Conservation (phyloP, 92 coral and sea anemone genomes). For the Zoanthus solanderi region DNA sequence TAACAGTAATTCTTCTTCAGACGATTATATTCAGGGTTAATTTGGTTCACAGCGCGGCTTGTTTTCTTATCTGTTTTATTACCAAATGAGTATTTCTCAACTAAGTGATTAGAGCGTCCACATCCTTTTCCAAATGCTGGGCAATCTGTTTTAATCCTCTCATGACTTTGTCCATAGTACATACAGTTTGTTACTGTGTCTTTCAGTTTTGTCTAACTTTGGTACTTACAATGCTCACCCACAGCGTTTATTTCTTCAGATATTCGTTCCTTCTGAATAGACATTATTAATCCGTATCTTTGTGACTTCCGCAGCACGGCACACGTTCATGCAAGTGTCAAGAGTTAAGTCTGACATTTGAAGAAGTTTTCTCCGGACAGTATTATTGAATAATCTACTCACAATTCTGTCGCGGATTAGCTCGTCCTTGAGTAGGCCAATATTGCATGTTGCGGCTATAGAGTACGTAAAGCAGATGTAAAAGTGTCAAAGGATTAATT, state of each 20-base stretch:
- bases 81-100: background rate
- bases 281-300: constrained; percentile 25
- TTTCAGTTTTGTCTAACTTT: background rate
- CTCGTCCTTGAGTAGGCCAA: background rate
- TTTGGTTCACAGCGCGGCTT: constrained; percentile 18
- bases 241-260: background rate
- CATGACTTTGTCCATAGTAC: constrained; percentile 38
- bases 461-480: too few species aligned
- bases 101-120: constrained; percentile 42
- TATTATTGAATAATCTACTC: background rate
- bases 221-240: background rate
- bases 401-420: constrained; percentile 14
- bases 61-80: background rate
- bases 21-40: too few species aligned
- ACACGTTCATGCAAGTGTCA: constrained; percentile 42
- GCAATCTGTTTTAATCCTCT: constrained; percentile 30
- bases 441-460: too few species aligned
- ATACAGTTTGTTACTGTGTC: constrained; percentile 36
- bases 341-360: constrained; percentile 38
- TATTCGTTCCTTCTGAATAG: background rate
- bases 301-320: constrained; percentile 49
- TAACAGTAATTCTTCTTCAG: too few species aligned
- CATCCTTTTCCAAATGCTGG: constrained; percentile 50
- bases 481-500: too few species aligned
- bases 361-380: constrained; percentile 2